Conservation (phyloP, 37 sponge, comb jelly and placozoan genomes). For the Beroe ovata region DNA sequence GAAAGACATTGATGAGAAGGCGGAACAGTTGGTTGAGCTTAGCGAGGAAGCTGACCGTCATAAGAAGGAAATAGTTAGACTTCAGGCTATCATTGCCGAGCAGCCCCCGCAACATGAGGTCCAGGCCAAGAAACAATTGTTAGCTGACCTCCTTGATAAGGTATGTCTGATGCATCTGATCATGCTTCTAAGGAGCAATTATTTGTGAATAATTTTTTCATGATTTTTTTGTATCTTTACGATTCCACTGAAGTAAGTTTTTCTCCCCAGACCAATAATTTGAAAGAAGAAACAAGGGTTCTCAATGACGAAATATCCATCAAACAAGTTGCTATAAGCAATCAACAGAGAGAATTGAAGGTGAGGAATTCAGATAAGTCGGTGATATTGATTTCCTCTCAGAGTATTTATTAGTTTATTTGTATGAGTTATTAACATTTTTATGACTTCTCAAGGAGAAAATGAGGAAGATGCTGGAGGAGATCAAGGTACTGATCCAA, state of each 20-base stretch:
- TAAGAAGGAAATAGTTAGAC: background rate
- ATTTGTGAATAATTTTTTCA: background rate
- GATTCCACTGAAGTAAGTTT: background rate
- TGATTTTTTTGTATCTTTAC: background rate
- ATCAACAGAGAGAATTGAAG: conserved; percentile 26
- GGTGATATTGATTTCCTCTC: background rate
- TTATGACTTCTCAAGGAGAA: background rate
- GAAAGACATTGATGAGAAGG: background rate
- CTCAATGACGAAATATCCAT: background rate
- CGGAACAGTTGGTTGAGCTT: background rate
- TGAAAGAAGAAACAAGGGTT: background rate
- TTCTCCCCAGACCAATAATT: background rate
- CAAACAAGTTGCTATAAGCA: background rate
- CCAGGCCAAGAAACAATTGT: background rate
- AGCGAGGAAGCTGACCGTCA: background rate
- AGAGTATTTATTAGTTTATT: too few species aligned
- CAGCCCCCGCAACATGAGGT: conserved; percentile 59
- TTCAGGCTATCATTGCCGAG: background rate
- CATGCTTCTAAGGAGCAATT: background rate
- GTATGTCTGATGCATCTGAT: background rate
- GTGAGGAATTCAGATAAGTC: background rate
- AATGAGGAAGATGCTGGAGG: conserved; percentile 25
- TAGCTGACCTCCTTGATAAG: background rate
- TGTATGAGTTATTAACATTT: too few species aligned
- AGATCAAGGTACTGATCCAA: background rate